A percentile compares a stretch with the other conserved stretches of the same genome.
phyloP scores from a whole-genome alignment of 2,797 vertebrate species.

The Xenops minutus region DNA sequence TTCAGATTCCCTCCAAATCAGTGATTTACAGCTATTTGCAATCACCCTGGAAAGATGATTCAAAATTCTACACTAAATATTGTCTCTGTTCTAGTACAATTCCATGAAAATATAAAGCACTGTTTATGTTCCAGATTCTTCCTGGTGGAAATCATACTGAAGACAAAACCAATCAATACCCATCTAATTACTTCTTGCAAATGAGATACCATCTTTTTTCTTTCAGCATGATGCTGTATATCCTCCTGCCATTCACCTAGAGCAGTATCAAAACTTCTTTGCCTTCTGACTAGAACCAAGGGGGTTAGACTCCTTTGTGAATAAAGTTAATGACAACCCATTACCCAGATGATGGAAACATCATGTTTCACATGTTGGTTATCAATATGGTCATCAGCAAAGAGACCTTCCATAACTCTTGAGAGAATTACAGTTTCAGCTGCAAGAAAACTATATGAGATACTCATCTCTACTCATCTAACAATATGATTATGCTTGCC shows the following conservation, averaged over 20 bases:
- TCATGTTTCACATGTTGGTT: not conserved
- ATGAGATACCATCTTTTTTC: not conserved
- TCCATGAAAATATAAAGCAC: not conserved
- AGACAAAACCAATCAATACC: not conserved
- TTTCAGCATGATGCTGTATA: not conserved
- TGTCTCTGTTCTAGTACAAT: not conserved
- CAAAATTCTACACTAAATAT: not conserved
- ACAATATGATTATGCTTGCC: not conserved
- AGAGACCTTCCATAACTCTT: not conserved
- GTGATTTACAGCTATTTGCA: not conserved
- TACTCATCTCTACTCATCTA: not conserved
- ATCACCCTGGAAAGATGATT: not conserved
- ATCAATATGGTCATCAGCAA: not conserved
- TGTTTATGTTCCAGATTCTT: not conserved
- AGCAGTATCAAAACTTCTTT: not conserved
- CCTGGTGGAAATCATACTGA: not conserved
- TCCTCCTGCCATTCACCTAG: not conserved
- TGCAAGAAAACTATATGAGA: not conserved
- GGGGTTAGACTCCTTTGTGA: not conserved
- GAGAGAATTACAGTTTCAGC: not conserved
- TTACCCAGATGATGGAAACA: not conserved
- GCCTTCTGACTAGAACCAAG: not conserved
- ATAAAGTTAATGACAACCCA: not conserved
- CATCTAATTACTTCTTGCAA: not conserved
- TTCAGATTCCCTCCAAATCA: not conserved